Percentiles rank a stretch among this genome's conserved stretches.
These are phyloP conservation scores for Cheirogaleus medius DNA, from an alignment of 2,113 vertebrate genomes.

Conservation along the genomic window DNA sequence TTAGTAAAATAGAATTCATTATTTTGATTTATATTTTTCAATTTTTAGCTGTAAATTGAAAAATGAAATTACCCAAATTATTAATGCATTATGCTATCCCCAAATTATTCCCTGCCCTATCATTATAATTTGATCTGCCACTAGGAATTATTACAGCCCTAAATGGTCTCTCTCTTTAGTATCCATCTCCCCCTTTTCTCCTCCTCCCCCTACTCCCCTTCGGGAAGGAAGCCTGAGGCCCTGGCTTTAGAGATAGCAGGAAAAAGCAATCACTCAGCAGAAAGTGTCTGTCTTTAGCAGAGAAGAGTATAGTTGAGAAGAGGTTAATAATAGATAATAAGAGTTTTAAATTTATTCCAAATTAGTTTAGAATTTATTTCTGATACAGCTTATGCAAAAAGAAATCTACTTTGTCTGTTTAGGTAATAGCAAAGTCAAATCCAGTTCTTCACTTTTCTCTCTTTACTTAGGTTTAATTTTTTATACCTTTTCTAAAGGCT, in stretches of 20 bases:
- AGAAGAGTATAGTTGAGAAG: slow-evolving; percentile 19
- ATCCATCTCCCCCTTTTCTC: background rate
- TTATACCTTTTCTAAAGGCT: background rate
- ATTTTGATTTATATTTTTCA: slow-evolving; percentile 9
- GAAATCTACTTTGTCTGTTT: background rate
- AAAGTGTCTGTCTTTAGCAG: slow-evolving; percentile 37
- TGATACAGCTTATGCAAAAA: background rate
- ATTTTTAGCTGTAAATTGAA: slow-evolving; percentile 42
- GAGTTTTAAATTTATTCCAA: slow-evolving; percentile 7
- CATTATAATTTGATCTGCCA: background rate
- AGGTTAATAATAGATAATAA: slow-evolving; percentile 19
- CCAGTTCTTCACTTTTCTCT: slow-evolving; percentile 2
- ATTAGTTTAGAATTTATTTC: slow-evolving; percentile 45
- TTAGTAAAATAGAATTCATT: background rate
- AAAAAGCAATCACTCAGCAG: slow-evolving; percentile 48
- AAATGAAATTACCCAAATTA: slow-evolving; percentile 4
- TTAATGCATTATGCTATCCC: background rate
- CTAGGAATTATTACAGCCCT: background rate
- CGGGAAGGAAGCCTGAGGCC: slow-evolving; percentile 56
- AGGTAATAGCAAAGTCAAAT: background rate
- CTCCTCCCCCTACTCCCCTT: background rate
- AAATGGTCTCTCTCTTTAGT: background rate
- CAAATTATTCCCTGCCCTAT: background rate
- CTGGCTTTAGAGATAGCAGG: slow-evolving; percentile 38
- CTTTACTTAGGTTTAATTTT: slow-evolving; percentile 19